Evolutionary conservation across 2,888 invertebrate genomes (phyloP), one percentile per base, ranked within the genome.

Genomic region (Fissipunctia ypsillon): DNA sequence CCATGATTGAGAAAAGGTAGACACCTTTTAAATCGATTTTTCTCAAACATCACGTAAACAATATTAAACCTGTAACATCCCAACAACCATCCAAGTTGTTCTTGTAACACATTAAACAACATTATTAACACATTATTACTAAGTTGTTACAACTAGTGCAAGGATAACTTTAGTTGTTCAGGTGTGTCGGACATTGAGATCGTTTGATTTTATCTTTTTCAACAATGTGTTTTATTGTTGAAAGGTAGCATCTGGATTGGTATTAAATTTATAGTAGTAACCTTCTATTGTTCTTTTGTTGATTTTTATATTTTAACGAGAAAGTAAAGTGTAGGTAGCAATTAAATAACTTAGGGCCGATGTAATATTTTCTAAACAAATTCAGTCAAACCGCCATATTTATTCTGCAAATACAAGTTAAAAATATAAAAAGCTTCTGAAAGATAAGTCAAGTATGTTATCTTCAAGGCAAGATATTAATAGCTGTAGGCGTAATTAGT

Each of bases 111-210:
- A 31, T 68, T 43, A n/a, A 25, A 45, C 25, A 61, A 35, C 63
- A 61, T 35, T n/a, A 35, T 43, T 14, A 10, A 22, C 22, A 64
- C 25, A 48, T 25, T 64, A 16, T 38, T 65, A 25, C 6, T 28
- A 64, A 38, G 45, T 65, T 25, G 22, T 48, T 65, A 38, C 35
- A 38, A 38, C 35, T 38, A 48, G 25, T 64, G 31, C 16, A 48
- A 28, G 5, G 22, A 16, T 69, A 48, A 69, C 65, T 64, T 69
- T 28, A 69, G 19, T 38, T 28, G 48, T 38, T 64, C 64, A 64
- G 45, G 25, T 45, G 63, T 35, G 5, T 25, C 14, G 3, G 28
- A 64, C 25, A 19, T 68, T n/a, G 16, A 14, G 22, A n/a, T 7
- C 12, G 25, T 63, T 64, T 48, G 22, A 69, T 69, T 28, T 48